A percentile compares a stretch with the other conserved stretches of the same genome.
These are phyloP conservation scores for Laticauda colubrina DNA, from an alignment of 2,113 vertebrate species.

Conservation along the genomic window DNA sequence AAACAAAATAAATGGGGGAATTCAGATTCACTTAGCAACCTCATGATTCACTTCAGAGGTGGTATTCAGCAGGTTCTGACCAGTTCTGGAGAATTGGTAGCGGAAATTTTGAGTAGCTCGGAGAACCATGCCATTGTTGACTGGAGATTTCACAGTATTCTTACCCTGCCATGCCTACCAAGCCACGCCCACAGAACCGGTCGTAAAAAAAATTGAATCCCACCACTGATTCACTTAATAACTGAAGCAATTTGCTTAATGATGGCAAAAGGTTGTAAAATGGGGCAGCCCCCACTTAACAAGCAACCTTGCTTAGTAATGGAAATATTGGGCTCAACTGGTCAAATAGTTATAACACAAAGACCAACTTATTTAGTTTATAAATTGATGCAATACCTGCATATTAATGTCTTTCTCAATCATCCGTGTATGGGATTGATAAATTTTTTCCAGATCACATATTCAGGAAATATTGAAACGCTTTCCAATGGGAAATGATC, in stretches of 20 bases:
- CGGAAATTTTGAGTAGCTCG: too few relatives aligned
- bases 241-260: background rate
- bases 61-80: too few relatives aligned
- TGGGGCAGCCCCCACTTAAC: background rate
- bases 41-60: background rate
- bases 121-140: too few relatives aligned
- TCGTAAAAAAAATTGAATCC: too few relatives aligned
- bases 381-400: background rate
- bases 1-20: background rate
- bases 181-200: too few relatives aligned
- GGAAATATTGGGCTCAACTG: background rate
- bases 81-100: too few relatives aligned
- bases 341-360: background rate
- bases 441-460: background rate
- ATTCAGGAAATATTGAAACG: background rate
- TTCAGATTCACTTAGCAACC: background rate
- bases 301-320: background rate
- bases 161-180: too few relatives aligned
- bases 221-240: background rate
- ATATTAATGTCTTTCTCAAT: background rate
- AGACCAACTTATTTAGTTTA: background rate
- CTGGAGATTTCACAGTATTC: too few relatives aligned
- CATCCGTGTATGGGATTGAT: background rate
- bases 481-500: slow-evolving; percentile 4
- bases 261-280: background rate